These are phyloP conservation scores for Dicrurus megarhynchus DNA, from an alignment of 2,113 vertebrate genomes.

Conservation along the genomic window DNA sequence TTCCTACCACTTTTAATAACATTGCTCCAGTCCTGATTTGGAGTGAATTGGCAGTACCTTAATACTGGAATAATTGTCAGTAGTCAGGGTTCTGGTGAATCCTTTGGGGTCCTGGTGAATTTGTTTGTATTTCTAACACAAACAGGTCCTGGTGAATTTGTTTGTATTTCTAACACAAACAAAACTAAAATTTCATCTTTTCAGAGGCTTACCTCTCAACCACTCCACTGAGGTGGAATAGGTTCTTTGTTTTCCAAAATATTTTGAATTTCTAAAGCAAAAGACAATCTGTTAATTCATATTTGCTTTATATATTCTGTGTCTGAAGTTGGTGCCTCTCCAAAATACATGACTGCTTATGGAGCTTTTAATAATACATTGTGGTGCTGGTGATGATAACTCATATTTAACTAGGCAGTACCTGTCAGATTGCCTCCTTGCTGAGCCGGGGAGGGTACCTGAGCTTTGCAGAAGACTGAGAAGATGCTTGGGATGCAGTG, in stretches of 20 bases:
- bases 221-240: not conserved
- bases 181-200: not conserved
- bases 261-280: not conserved
- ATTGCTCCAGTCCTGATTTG: not conserved
- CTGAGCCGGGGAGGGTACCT: not conserved
- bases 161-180: not conserved
- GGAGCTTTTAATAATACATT: not conserved
- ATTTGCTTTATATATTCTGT: not conserved
- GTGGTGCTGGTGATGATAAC: not conserved
- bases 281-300: not conserved
- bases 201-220: not conserved
- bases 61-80: not conserved
- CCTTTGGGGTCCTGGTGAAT: not conserved
- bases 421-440: not conserved
- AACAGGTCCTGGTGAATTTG: not conserved
- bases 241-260: not conserved
- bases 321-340: not conserved
- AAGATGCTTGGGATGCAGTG: not conserved
- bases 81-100: not conserved
- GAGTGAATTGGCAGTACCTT: not conserved
- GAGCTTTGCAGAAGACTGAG: not conserved
- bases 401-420: not conserved
- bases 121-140: not conserved
- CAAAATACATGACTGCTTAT: not conserved
- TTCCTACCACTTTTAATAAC: not conserved